Conservation (phyloP, 2,888 invertebrate genomes). For the Cosmorhoe ocellata region DNA sequence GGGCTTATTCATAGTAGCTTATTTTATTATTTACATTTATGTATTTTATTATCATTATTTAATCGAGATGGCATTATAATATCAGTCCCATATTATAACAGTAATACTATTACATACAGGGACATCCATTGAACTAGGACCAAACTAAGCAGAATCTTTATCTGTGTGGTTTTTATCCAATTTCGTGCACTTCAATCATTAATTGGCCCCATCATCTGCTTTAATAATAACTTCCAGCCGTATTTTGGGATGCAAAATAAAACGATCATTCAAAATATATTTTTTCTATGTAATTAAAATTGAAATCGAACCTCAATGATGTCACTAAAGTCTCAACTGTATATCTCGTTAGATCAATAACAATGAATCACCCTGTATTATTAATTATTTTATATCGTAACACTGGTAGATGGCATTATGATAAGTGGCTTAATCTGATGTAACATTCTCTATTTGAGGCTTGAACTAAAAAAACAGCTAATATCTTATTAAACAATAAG, state of each 20-base stretch:
- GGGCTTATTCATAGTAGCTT: slow-evolving; percentile 32
- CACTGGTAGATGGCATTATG: too few relatives aligned
- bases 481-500: too few relatives aligned
- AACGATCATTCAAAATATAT: too few relatives aligned
- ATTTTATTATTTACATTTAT: slow-evolving; percentile 33
- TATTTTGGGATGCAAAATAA: too few relatives aligned
- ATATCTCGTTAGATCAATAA: neutral
- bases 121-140: neutral
- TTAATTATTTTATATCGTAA: neutral
- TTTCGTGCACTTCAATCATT: neutral
- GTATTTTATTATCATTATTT: slow-evolving; percentile 19
- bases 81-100: slow-evolving; percentile 37
- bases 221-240: too few relatives aligned
- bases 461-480: too few relatives aligned
- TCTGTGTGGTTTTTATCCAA: too few relatives aligned
- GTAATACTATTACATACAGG: slow-evolving; percentile 13
- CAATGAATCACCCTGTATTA: neutral
- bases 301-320: too few relatives aligned
- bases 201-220: too few relatives aligned
- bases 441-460: too few relatives aligned
- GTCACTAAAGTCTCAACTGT: neutral
- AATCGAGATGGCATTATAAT: slow-evolving; percentile 38
- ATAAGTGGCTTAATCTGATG: too few relatives aligned
- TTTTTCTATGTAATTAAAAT: too few relatives aligned
- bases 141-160: neutral